Percentiles rank a stretch among this genome's conserved stretches.
Conservation (phyloP, 2,888 invertebrate species). For the Acanthacorydalis orientalis region DNA sequence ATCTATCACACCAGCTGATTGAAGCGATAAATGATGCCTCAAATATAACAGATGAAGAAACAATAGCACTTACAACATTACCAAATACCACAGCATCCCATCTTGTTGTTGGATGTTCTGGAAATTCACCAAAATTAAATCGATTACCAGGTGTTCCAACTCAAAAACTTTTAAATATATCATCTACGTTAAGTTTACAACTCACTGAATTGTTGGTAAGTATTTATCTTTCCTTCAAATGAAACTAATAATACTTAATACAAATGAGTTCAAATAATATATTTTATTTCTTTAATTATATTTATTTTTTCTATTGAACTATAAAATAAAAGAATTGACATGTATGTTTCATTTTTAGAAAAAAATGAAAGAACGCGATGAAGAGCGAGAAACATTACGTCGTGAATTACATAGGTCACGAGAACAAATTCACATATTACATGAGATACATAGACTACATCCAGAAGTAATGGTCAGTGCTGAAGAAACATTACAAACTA, state of each 20-base stretch:
- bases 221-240: conserved; percentile 8
- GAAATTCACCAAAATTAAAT: conserved; percentile 19
- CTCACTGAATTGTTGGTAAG: conserved; percentile 52
- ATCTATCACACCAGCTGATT: conserved; percentile 41
- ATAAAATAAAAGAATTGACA: neutral
- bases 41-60: conserved; percentile 36
- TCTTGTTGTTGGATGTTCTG: conserved; percentile 24
- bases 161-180: conserved; percentile 41
- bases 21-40: conserved; percentile 37
- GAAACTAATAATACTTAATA: no score
- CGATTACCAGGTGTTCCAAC: conserved; percentile 40
- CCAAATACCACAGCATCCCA: conserved; percentile 23
- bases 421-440: conserved; percentile 51
- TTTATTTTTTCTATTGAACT: no score
- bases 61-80: conserved; percentile 30
- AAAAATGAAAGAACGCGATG: conserved; percentile 56
- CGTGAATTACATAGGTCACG: conserved; percentile 53
- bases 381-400: conserved; percentile 54
- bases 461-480: neutral
- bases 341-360: conserved; percentile 30
- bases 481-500: neutral
- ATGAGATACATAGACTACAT: conserved; percentile 15
- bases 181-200: conserved; percentile 43
- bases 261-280: no score
- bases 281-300: no score